These are phyloP conservation scores for Odobenus rosmarus DNA, from an alignment of 2,113 vertebrate genomes.

Conservation along the genomic window DNA sequence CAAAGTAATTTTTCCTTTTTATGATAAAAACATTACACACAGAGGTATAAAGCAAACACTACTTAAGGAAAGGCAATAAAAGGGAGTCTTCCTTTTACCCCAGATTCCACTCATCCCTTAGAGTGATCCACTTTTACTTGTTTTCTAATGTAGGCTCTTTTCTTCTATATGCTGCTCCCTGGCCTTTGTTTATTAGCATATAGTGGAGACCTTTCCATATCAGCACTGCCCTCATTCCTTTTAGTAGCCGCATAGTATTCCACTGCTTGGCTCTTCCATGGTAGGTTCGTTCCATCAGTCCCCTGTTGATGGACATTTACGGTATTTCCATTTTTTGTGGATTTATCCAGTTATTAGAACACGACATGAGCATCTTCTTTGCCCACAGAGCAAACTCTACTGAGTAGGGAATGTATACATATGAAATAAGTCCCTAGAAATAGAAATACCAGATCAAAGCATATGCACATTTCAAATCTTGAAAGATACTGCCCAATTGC, in stretches of 20 bases:
- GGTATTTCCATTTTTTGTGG: not conserved
- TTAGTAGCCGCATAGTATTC: not conserved
- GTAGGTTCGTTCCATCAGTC: not conserved
- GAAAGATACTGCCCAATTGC: not conserved
- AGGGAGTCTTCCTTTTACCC: not conserved
- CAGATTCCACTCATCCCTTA: not conserved
- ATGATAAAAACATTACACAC: not conserved
- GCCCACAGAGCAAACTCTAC: not conserved
- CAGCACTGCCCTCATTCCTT: not conserved
- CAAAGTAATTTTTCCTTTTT: slow-evolving; percentile 36
- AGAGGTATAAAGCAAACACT: slow-evolving; percentile 17
- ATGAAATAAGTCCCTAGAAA: not conserved
- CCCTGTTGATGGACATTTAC: not conserved
- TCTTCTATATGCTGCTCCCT: not conserved
- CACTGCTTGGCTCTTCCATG: not conserved
- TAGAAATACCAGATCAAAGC: slow-evolving; percentile 18
- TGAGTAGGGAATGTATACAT: not conserved
- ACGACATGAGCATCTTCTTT: not conserved
- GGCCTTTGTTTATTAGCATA: not conserved
- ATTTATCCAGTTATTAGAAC: not conserved
- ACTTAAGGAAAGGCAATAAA: not conserved
- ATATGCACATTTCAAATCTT: not conserved
- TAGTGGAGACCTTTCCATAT: not conserved
- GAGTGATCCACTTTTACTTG: not conserved
- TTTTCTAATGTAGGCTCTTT: slow-evolving; percentile 28